Conservation (phyloP, 2,888 invertebrate species). For the Sinhomidia bicolor region DNA sequence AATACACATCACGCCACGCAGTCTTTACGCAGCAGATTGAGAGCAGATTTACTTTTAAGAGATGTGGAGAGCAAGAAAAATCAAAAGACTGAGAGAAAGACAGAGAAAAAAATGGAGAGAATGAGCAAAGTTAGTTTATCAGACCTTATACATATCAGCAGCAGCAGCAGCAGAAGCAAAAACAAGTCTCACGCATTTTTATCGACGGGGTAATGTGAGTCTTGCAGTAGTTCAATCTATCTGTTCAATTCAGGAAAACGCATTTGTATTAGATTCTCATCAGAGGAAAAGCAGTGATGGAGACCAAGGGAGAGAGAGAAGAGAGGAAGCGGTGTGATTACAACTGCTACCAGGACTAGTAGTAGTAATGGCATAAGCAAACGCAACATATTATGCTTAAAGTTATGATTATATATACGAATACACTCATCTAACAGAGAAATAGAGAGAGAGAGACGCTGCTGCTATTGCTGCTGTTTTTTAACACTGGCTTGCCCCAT, state of each 20-base stretch:
- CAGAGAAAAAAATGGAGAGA: neutral
- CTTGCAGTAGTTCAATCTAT: neutral
- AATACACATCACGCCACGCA: neutral
- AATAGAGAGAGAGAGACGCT: neutral
- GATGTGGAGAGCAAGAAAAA: neutral
- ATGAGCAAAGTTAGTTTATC: no score
- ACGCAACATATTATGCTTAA: no score
- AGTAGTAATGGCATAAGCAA: no score
- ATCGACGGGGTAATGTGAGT: constrained; percentile 13
- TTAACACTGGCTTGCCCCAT: constrained; percentile 8
- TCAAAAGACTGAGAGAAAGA: neutral
- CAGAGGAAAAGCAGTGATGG: neutral
- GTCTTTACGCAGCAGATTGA: neutral
- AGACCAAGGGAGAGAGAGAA: neutral
- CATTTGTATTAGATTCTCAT: constrained; percentile 42
- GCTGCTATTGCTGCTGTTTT: no score
- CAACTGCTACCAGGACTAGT: no score
- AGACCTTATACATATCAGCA: no score
- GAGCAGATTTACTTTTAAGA: neutral
- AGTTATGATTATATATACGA: no score
- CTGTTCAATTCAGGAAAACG: constrained; percentile 28
- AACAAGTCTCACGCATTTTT: constrained; percentile 1
- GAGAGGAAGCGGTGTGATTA: neutral
- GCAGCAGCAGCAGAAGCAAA: no score
- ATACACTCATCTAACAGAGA: neutral